These are phyloP conservation scores for Acrobasis repandana DNA, from an alignment of 2,888 invertebrate species.

Conservation along the genomic window DNA sequence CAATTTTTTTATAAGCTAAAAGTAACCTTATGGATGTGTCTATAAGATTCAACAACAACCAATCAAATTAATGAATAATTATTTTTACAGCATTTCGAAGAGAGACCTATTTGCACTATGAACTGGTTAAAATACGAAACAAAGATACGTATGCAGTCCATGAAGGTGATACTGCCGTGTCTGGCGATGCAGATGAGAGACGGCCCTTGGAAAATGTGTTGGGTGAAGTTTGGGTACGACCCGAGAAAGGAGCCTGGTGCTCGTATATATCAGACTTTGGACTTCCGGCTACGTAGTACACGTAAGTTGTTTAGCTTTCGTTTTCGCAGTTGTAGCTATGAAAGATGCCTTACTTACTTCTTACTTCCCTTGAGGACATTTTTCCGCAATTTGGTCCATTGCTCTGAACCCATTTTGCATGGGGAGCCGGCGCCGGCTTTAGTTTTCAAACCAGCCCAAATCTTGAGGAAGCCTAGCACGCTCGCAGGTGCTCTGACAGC, in stretches of 20 bases:
- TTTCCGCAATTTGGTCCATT: too few relatives aligned
- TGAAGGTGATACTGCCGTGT: slow-evolving; percentile 91
- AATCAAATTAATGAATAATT: background rate
- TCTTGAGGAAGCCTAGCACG: too few relatives aligned
- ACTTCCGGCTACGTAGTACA: slow-evolving; percentile 88
- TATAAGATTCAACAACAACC: background rate
- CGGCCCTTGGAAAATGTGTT: slow-evolving; percentile 96
- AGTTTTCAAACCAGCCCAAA: too few relatives aligned
- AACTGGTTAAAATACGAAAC: slow-evolving; percentile 87
- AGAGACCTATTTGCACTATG: slow-evolving; percentile 95
- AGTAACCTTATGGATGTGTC: too few relatives aligned
- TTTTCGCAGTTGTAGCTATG: background rate
- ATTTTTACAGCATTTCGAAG: slow-evolving; percentile 87
- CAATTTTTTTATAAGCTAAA: too few relatives aligned
- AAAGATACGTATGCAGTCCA: slow-evolving; percentile 82
- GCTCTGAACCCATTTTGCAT: too few relatives aligned
- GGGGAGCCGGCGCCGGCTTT: too few relatives aligned
- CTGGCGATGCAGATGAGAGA: slow-evolving; percentile 92
- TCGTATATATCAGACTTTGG: slow-evolving; percentile 93
- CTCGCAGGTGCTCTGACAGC: too few relatives aligned
- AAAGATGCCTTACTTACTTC: too few relatives aligned
- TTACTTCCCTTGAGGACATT: too few relatives aligned
- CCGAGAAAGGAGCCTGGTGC: slow-evolving; percentile 91
- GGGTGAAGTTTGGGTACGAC: slow-evolving; percentile 96
- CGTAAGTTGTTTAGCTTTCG: slow-evolving; percentile 61